These are phyloP conservation scores for Pterocles gutturalis DNA, from an alignment of 2,113 vertebrate genomes.

Conservation along the genomic window DNA sequence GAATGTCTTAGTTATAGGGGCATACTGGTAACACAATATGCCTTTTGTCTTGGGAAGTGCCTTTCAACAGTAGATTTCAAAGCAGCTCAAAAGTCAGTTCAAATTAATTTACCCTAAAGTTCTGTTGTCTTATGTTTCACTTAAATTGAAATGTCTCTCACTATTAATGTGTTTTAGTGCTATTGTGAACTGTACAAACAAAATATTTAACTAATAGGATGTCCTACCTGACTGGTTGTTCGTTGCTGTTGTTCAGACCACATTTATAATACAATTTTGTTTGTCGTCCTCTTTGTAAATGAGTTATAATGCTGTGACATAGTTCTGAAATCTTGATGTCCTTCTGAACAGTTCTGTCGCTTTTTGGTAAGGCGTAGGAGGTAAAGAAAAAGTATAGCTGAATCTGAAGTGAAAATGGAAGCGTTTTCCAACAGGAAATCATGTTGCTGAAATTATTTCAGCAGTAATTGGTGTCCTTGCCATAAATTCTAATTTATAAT, in stretches of 20 bases:
- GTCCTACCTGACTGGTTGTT: not conserved
- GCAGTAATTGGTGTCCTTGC: not conserved
- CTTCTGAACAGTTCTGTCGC: not conserved
- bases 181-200: not conserved
- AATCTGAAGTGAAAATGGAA: slow-evolving; percentile 19
- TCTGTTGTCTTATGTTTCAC: not conserved
- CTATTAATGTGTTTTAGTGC: not conserved
- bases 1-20: not conserved
- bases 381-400: not conserved
- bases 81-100: slow-evolving; percentile 12
- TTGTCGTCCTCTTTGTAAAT: not conserved
- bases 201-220: slow-evolving; percentile 11
- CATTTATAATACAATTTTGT: not conserved
- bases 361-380: slow-evolving; percentile 12
- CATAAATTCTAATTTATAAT: not conserved
- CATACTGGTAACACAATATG: not conserved
- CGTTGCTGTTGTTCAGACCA: not conserved
- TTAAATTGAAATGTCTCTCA: not conserved
- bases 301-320: not conserved
- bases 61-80: slow-evolving; percentile 27
- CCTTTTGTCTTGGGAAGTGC: not conserved
- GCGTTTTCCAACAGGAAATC: not conserved
- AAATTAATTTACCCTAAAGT: not conserved
- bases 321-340: not conserved
- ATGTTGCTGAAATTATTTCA: not conserved